These are phyloP conservation scores for Campoplex capitator DNA, from an alignment of 2,888 invertebrate genomes.

Conservation along the genomic window DNA sequence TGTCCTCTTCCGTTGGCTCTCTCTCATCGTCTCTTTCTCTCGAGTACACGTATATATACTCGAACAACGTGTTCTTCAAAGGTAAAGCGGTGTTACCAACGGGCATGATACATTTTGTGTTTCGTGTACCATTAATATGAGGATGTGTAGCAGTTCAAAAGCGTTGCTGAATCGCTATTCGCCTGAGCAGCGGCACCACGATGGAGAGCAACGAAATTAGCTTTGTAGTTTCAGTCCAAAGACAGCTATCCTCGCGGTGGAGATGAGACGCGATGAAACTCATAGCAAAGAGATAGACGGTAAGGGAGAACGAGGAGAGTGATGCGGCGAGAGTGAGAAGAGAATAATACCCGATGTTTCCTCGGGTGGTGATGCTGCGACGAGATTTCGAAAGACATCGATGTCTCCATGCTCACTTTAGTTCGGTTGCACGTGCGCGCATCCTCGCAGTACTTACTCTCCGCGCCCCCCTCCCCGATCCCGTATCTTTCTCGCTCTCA, in stretches of 20 bases:
- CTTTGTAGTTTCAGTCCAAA: slow-evolving; percentile 59
- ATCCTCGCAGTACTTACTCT: neutral
- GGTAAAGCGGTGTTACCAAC: slow-evolving; percentile 36
- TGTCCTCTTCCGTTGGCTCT: slow-evolving; percentile 55
- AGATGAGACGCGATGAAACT: slow-evolving; percentile 44
- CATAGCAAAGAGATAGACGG: slow-evolving; percentile 7
- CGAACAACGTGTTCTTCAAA: slow-evolving; percentile 36
- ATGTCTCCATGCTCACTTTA: slow-evolving; percentile 37
- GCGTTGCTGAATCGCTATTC: slow-evolving; percentile 35
- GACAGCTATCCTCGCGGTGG: slow-evolving; percentile 26
- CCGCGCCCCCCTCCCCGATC: neutral
- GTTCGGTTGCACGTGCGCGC: slow-evolving; percentile 17
- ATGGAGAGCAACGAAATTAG: slow-evolving; percentile 58
- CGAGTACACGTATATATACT: slow-evolving; percentile 1
- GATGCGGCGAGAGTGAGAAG: slow-evolving; percentile 17
- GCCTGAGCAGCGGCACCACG: slow-evolving; percentile 43
- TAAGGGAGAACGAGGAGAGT: neutral
- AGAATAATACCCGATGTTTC: slow-evolving; percentile 33
- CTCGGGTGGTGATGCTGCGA: slow-evolving; percentile 36
- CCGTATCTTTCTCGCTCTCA: slow-evolving; percentile 34
- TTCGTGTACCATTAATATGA: slow-evolving; percentile 34
- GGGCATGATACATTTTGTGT: slow-evolving; percentile 13
- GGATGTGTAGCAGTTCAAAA: slow-evolving; percentile 25
- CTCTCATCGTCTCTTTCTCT: slow-evolving; percentile 53
- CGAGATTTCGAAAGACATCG: slow-evolving; percentile 65